Evolutionary conservation across 2,797 vertebrate genomes (phyloP), one percentile per base, ranked within the genome.

Genomic region (Apogon talboti): DNA sequence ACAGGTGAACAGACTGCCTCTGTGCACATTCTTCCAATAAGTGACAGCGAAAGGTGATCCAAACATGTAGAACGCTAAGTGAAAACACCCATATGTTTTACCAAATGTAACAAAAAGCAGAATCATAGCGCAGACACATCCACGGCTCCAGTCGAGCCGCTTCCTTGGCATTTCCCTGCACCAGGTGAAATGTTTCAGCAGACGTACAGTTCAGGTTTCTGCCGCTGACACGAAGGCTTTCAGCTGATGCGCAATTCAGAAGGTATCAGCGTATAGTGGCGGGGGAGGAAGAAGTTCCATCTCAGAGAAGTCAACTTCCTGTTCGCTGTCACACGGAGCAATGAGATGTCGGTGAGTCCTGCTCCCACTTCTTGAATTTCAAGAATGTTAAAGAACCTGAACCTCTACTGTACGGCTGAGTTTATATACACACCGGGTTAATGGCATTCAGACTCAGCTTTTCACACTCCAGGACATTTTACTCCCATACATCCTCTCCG

Each of bases 251-350:
- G n/a, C 19, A n/a, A 37, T 46, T 93, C 78, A 93, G 56, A 80
- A 67, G 48, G 41, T 28, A 78, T 94, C 93, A 1, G 93, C 93
- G 0, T 92, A 94, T 0, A 92, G 87, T 0, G 81, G 87, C 5
- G 93, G 93, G 18, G 93, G 93, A 55, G 92, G 92, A 49, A 94
- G 86, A 9, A 92, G 58, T 35, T 84, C 91, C 66, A 92, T 4
- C 47, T 91, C 91, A 11, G 87, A 71, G 72, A 93, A 91, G 81
- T 92, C 91, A 7, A 83, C 74, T 67, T 92, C 90, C 40, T 89
- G 87, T 52, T 92, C 93, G 1, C 92, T 94, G 83, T 64, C 44
- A 61, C 0, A 60, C 13, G 57, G 52, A 37, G 48, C 71, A 46
- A 46, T 6, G 48, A 21, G 38, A 30, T 35, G n/a, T 15, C 42